Conservation (phyloP, 2,797 vertebrate genomes). For the Toxotes lorentzi region DNA sequence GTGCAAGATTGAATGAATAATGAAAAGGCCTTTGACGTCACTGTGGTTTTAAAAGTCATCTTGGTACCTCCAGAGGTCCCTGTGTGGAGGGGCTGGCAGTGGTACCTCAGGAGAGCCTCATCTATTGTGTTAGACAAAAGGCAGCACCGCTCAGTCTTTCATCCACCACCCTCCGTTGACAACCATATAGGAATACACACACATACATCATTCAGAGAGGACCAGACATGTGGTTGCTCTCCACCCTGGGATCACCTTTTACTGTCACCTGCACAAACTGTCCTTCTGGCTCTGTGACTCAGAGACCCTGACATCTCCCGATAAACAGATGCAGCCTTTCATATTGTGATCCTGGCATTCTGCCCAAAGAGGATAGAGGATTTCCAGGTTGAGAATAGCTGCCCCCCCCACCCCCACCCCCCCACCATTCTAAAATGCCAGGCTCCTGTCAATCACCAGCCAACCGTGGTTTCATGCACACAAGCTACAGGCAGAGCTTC, state of each 20-base stretch:
- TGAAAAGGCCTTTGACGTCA: slow-evolving; percentile 68
- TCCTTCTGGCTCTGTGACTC: slow-evolving; percentile 45
- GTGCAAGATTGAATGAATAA: slow-evolving; percentile 70
- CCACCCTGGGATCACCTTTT: slow-evolving; percentile 15
- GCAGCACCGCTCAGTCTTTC: slow-evolving; percentile 28
- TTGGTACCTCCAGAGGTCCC: slow-evolving; percentile 50
- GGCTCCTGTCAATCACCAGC: slow-evolving; percentile 51
- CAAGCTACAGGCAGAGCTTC: slow-evolving; percentile 12
- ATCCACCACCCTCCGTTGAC: slow-evolving; percentile 23
- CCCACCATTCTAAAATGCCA: slow-evolving; percentile 54
- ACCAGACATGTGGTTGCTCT: slow-evolving; percentile 1
- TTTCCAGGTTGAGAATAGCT: slow-evolving; percentile 15
- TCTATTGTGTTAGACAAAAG: slow-evolving; percentile 42
- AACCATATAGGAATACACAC: slow-evolving; percentile 27
- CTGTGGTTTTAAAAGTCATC: slow-evolving; percentile 66
- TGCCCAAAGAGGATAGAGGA: slow-evolving; percentile 35
- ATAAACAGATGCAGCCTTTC: slow-evolving; percentile 43
- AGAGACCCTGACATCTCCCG: slow-evolving; percentile 31
- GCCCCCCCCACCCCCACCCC: slow-evolving; percentile 2
- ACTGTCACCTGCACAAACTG: slow-evolving; percentile 38
- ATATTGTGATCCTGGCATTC: slow-evolving; percentile 61
- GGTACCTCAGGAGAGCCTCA: slow-evolving; percentile 27
- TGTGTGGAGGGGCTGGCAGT: slow-evolving; percentile 22
- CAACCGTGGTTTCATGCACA: slow-evolving; percentile 20
- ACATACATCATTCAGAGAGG: slow-evolving; percentile 16